Evolutionary conservation across 2,113 vertebrate species (phyloP), one percentile per base, ranked within the genome.

Genomic region (Orycteropus afer): DNA sequence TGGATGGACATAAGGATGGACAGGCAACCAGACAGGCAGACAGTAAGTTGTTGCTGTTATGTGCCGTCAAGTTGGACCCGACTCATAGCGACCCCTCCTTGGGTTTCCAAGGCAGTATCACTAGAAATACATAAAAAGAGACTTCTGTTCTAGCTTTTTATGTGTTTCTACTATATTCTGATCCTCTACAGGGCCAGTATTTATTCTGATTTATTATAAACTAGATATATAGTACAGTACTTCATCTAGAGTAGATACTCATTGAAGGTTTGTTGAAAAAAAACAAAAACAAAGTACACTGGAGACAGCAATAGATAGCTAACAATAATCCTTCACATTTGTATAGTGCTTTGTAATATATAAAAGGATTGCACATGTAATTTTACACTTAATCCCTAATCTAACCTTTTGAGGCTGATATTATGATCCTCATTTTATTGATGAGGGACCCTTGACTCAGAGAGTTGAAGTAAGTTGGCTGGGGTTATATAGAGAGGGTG

Each of bases 351-450:
- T 95, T 95, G 91, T 94, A 97, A 89, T 91, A 96, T 80, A 86
- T 77, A 94, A 90, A 95, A 96, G 89, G 92, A 88, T 90, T 93
- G 93, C 78, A 88, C 74, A 84, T 77, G 82, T 22, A 89, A 82
- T 97, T 90, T 95, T 74, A 90, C 59, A 95, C n/a, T 92, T 95
- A 92, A 97, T 97, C 76, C 82, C 69, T 63, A 79, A 17, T 87
- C 85, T 92, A 97, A 89, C 59, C 82, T 98, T 98, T 96, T 97
- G 97, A 97, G 97, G 96, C 96, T 98, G 97, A 97, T 97, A 97
- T 98, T 71, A 89, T 79, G 67, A 96, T 86, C 85, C 89, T 96
- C 37, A 71, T 90, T 97, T 97, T 97, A 95, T 93, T 90, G 95
- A 83, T 89, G 86, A 83, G 89, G 82, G 90, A 92, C 49, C 29